Evolutionary conservation across 2,888 invertebrate species (phyloP), one percentile per base, ranked within the genome.

Genomic region (Microplitis manilae): DNA sequence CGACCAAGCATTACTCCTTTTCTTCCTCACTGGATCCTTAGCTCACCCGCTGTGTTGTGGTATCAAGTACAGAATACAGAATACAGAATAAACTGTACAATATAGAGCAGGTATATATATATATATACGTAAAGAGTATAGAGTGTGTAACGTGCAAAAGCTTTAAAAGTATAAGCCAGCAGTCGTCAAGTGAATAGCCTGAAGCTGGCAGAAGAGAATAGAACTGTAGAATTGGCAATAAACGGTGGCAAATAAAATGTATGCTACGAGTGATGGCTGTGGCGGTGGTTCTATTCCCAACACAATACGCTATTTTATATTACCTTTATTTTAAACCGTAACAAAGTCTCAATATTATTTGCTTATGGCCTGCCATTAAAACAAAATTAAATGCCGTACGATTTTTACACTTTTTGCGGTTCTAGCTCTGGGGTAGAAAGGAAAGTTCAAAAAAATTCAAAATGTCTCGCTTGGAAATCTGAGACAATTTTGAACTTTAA

Each of bases 161-260:
- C 61, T 17, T 59, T 41, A 30, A 59, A 17, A 30, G 59, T n/a
- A 71, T 38, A 68, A 68, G 68, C 68, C 60, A 39, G 60, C 15
- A 74, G 68, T 74, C 74, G 74, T 65, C 65, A 65, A 65, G 65
- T 65, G 65, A 65, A 65, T 65, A 30, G 65, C 65, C 65, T 30
- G 65, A 8, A 65, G 65, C 30, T 30, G 65, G 30, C 65, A 50
- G 9, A 65, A 65, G 65, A 65, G 65, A 65, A 65, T 65, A 65
- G 65, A 65, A 65, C 65, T 65, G 40, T 67, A 74, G 74, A 74
- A 74, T 75, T 75, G 75, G 75, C 75, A 75, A 75, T 75, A 74
- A 74, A 74, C 74, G 74, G 61, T 74, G 74, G 74, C 74, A 74
- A 74, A 74, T 74, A 74, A 74, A 74, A 74, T 60, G 67, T 70